A percentile compares a stretch with the other conserved stretches of the same genome.
phyloP scores from a whole-genome alignment of 2,113 vertebrate species.

The Muntiacus reevesi region DNA sequence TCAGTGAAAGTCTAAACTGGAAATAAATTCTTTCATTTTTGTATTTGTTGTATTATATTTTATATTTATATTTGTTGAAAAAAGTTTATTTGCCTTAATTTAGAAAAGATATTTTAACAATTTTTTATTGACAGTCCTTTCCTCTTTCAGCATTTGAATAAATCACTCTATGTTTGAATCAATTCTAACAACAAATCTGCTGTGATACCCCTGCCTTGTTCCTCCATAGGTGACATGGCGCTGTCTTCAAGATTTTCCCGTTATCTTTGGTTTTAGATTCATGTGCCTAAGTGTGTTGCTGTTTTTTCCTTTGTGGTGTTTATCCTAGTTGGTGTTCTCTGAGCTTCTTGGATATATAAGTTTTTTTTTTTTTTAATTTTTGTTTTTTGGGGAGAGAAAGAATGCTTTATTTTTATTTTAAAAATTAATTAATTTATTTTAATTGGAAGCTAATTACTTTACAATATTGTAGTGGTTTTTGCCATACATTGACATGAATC shows the following conservation, averaged over 20 bases:
- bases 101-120: not conserved
- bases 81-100: not conserved
- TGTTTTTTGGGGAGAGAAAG: not conserved
- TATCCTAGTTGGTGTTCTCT: not conserved
- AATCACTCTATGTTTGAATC: too few relatives aligned
- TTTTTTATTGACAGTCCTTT: not conserved
- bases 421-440: too few relatives aligned
- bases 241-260: not conserved
- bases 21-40: not conserved
- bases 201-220: rapidly evolving
- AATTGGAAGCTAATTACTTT: too few relatives aligned
- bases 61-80: not conserved
- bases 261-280: not conserved
- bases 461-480: too few relatives aligned
- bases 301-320: not conserved
- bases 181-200: not conserved
- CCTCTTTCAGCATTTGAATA: not conserved
- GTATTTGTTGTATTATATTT: not conserved
- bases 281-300: not conserved
- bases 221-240: not conserved
- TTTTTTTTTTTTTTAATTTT: not conserved
- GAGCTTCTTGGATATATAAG: not conserved
- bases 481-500: too few relatives aligned
- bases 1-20: not conserved
- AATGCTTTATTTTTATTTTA: not conserved